Evolutionary conservation across 2,797 vertebrate genomes (phyloP), one percentile per base, ranked within the genome.

Genomic region (Sebastolobus alascanus): DNA sequence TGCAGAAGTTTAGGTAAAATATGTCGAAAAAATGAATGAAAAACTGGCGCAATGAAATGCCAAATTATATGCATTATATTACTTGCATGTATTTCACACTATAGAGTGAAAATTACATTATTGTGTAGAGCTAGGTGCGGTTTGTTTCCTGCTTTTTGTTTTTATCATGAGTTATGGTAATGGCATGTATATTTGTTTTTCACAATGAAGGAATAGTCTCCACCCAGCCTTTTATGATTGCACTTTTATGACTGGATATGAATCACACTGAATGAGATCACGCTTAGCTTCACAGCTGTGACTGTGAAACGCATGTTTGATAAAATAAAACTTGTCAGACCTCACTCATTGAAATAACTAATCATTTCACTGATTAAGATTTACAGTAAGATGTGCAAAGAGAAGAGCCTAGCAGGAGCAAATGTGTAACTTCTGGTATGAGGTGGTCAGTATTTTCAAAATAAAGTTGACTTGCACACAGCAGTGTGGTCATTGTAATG

Each of bases 391-490:
- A 25, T 29, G 8, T 65, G 46, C 40, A 8, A 56, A 60, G 6
- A 56, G 1, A 59, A 60, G 4, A 46, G 8, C 9, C 6, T 20
- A 6, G 0, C 1, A 46, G 22, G 18, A 73, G 54, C 12, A 68
- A 8, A 20, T 22, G 2, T 67, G 9, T 22, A 4, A 67, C 58
- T 56, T 80, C 37, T 63, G 2, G 16, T 66, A 1, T 68, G 20
- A 72, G 22, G 14, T 25, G 20, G 18, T 27, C n/a, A 4, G 18
- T 38, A 4, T 73, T 84, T 86, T 83, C 65, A 75, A 89, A 78
- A 87, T 85, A 89, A 87, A 38, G 16, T 20, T 58, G 35, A 27
- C 12, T 5, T 54, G 50, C 20, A 37, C 6, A 8, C 6, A 29
- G 14, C 35, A 11, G 22, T 52, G 1, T 18, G 6, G 5, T n/a